Evolutionary conservation across 2,797 vertebrate species (phyloP).

Genomic region (Morelia viridis): DNA sequence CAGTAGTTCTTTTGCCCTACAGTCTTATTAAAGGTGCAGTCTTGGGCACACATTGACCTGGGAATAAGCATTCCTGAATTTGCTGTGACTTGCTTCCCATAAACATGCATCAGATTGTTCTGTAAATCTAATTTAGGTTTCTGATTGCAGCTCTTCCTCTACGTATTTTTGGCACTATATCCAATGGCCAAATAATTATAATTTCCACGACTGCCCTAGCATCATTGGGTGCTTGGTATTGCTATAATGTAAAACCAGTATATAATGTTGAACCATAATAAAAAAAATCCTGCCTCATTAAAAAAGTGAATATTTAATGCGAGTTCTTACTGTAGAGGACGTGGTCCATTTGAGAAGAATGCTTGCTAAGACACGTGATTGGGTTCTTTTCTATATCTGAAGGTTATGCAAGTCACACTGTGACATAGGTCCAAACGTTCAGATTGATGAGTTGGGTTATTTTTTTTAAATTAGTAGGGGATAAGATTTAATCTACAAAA

Average conservation of each 20-base stretch:
- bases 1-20: not conserved
- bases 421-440: not conserved
- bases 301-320: not conserved
- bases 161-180: not conserved
- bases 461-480: not conserved
- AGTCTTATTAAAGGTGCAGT: not conserved
- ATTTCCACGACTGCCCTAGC: not conserved
- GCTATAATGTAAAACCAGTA: not conserved
- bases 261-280: not conserved
- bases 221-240: not conserved
- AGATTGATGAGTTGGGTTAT: not conserved
- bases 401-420: not conserved
- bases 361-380: too few relatives aligned
- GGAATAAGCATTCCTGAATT: not conserved
- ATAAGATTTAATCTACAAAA: not conserved
- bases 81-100: not conserved
- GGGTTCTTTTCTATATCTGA: not conserved
- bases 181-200: not conserved
- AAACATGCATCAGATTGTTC: not conserved
- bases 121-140: not conserved
- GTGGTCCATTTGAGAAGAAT: not conserved
- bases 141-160: not conserved
- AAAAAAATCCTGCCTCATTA: not conserved
- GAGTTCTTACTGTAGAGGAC: not conserved
- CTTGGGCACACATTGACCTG: not conserved